Percentiles rank a stretch among this genome's conserved stretches.
These are phyloP conservation scores for Zoanthus gigantus DNA, from an alignment of 92 coral and sea anemone genomes.

Conservation along the genomic window DNA sequence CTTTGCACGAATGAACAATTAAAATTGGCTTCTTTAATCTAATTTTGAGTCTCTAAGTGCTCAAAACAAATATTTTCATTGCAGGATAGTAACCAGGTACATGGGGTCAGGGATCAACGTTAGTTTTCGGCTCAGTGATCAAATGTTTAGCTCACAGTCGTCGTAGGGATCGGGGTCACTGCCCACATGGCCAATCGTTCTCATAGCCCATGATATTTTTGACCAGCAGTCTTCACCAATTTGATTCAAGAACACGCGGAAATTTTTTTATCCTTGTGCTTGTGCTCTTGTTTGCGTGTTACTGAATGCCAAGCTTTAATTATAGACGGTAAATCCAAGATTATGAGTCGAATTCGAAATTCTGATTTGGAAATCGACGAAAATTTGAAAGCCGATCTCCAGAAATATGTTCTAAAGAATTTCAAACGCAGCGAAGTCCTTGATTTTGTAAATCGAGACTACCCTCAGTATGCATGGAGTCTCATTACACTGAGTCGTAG, in stretches of 20 bases:
- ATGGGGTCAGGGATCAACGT: too few species aligned
- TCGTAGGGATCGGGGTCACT: constrained; percentile 35
- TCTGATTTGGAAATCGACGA: constrained; percentile 69
- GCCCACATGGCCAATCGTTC: constrained; percentile 29
- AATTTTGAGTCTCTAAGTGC: too few species aligned
- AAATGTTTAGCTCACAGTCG: too few species aligned
- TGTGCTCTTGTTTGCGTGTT: too few species aligned
- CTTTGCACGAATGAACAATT: too few species aligned
- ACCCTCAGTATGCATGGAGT: constrained; percentile 76
- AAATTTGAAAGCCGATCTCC: constrained; percentile 56
- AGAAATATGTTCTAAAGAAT: constrained; percentile 64
- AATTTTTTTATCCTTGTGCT: too few species aligned
- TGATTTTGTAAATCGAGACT: constrained; percentile 68
- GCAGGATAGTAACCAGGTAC: too few species aligned
- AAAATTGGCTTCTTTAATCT: too few species aligned
- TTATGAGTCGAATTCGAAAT: constrained; percentile 34
- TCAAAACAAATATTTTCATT: too few species aligned
- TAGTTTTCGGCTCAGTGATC: too few species aligned
- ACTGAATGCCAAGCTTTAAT: background rate
- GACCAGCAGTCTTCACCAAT: background rate
- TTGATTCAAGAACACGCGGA: too few species aligned
- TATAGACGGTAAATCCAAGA: background rate
- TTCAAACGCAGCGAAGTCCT: constrained; percentile 55
- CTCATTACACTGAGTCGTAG: constrained; percentile 62
- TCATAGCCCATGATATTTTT: constrained; percentile 16